Percentiles rank a stretch among this genome's conserved stretches.
Evolutionary conservation across 2,888 invertebrate species (phyloP).

Genomic region (Cosmorhoe ocellata): DNA sequence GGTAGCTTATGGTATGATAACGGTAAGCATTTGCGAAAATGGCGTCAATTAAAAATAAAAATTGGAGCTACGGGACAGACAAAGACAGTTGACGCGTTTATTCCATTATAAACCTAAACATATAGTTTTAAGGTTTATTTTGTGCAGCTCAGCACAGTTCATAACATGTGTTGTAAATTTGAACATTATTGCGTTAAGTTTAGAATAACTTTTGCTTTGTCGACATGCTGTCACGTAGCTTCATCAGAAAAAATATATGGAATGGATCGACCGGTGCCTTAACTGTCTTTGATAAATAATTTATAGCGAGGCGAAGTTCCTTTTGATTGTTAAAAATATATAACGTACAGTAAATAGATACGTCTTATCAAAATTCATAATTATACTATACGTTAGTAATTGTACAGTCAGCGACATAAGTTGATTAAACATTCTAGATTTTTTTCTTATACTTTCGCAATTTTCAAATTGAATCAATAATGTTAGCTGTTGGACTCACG

Average conservation of each 20-base stretch:
- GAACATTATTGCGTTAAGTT: background rate
- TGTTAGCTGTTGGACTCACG: background rate
- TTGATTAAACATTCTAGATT: too few relatives aligned
- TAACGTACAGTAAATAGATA: conserved; percentile 65
- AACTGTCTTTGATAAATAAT: conserved; percentile 46
- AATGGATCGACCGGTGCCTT: conserved; percentile 59
- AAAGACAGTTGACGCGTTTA: too few relatives aligned
- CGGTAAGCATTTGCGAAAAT: too few relatives aligned
- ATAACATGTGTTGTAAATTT: background rate
- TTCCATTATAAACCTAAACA: background rate
- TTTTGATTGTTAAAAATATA: conserved; percentile 38
- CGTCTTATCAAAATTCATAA: conserved; percentile 55
- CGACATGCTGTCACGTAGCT: too few relatives aligned
- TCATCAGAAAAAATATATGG: conserved; percentile 43
- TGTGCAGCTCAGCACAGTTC: too few relatives aligned
- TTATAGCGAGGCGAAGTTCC: conserved; percentile 69
- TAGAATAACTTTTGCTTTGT: background rate
- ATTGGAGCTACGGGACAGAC: too few relatives aligned
- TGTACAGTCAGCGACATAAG: conserved; percentile 15
- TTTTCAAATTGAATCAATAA: too few relatives aligned
- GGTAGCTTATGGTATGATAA: too few relatives aligned
- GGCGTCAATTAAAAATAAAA: too few relatives aligned
- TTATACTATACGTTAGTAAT: conserved; percentile 42
- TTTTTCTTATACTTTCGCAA: too few relatives aligned
- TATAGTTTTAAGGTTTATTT: background rate